These are phyloP conservation scores for Ormyrus pomaceus DNA, from an alignment of 2,888 invertebrate species.

Conservation along the genomic window DNA sequence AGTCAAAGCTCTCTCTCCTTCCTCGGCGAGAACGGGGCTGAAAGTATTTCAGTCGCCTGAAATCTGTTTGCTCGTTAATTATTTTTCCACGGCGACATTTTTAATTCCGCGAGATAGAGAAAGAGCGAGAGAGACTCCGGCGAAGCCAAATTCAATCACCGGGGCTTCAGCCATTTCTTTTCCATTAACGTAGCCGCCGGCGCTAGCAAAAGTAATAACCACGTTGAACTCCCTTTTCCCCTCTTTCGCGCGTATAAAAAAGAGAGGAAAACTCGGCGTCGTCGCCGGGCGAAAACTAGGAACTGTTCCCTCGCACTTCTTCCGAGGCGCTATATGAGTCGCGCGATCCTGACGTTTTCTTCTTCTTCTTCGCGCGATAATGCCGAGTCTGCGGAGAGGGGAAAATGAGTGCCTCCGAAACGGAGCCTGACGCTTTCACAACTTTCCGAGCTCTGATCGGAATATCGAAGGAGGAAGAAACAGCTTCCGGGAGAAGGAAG, in stretches of 20 bases:
- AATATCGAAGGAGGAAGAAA: slow-evolving; percentile 39
- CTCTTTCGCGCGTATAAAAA: slow-evolving; percentile 5
- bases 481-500: slow-evolving; percentile 8
- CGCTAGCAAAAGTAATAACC: slow-evolving; percentile 41
- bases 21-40: background rate
- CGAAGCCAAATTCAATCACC: slow-evolving; percentile 47
- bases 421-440: slow-evolving; percentile 3
- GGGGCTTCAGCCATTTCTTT: slow-evolving; percentile 43
- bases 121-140: background rate
- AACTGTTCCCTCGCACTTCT: background rate
- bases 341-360: background rate
- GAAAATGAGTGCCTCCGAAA: background rate
- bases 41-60: slow-evolving; percentile 40
- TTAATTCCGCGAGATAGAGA: slow-evolving; percentile 43
- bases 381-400: background rate
- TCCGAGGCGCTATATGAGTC: slow-evolving; percentile 6
- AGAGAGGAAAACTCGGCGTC: slow-evolving; percentile 1
- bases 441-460: slow-evolving; percentile 18
- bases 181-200: slow-evolving; percentile 41
- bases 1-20: background rate
- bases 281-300: background rate
- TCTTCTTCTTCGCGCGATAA: slow-evolving; percentile 10
- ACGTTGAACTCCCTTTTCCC: background rate
- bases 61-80: slow-evolving; percentile 55
- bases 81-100: slow-evolving; percentile 52